Percentiles rank a stretch among this genome's conserved stretches.
These are phyloP conservation scores for Mya arenaria DNA, from an alignment of 1,140 invertebrate species.

Conservation along the genomic window DNA sequence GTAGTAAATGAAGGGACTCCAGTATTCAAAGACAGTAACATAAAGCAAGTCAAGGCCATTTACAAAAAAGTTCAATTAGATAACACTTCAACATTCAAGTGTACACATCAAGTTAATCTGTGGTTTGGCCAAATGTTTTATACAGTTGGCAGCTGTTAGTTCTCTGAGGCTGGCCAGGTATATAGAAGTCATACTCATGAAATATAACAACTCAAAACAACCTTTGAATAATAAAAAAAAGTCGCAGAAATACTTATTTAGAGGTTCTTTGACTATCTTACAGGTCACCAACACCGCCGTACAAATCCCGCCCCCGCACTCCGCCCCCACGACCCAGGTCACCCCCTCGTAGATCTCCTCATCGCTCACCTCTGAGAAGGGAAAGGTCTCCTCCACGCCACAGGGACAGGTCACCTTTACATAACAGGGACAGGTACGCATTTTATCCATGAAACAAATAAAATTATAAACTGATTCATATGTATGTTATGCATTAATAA, in stretches of 20 bases:
- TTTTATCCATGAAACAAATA: not conserved
- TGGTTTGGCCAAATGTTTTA: not conserved
- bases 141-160: not conserved
- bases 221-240: not conserved
- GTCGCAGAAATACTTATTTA: not conserved
- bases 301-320: conserved; percentile 17
- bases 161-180: not conserved
- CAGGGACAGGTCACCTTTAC: not conserved
- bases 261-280: not conserved
- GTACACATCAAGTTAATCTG: not conserved
- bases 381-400: conserved; percentile 9
- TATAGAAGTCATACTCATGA: not conserved
- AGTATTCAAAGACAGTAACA: too few species aligned
- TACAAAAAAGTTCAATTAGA: too few species aligned
- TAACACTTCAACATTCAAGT: not conserved
- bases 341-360: conserved; percentile 48
- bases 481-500: not conserved
- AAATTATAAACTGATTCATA: not conserved
- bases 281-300: conserved; percentile 30
- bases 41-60: too few species aligned
- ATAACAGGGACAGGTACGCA: not conserved
- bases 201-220: not conserved
- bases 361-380: conserved; percentile 12
- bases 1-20: too few species aligned
- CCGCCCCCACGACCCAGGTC: conserved; percentile 38